phyloP scores from a whole-genome alignment of 2,888 invertebrate species.

The Stenodera caucasica region DNA sequence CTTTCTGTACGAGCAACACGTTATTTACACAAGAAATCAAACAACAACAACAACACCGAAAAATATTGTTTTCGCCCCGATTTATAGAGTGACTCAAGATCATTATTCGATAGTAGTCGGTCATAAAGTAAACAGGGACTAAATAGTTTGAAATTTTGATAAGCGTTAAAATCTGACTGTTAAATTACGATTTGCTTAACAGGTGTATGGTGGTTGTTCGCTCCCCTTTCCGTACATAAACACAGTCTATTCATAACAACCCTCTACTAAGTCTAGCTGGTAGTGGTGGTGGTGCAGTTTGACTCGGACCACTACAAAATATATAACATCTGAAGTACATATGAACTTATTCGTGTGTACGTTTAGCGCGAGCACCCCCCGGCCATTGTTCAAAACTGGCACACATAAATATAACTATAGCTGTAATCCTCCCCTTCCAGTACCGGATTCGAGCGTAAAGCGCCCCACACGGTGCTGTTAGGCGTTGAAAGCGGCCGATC shows the following conservation, averaged over 20 bases:
- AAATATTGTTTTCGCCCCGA: too few species aligned
- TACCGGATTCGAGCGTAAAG: constrained; percentile 24
- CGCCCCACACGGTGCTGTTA: too few species aligned
- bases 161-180: constrained; percentile 49
- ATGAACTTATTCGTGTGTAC: constrained; percentile 41
- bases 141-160: constrained; percentile 39
- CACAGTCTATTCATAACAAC: constrained; percentile 40
- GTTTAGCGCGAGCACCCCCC: constrained; percentile 31
- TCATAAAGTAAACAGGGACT: constrained; percentile 35
- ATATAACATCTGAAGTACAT: constrained; percentile 49
- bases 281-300: constrained; percentile 37
- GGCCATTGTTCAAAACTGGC: constrained; percentile 36
- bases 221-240: constrained; percentile 44
- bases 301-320: constrained; percentile 49
- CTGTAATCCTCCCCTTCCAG: constrained; percentile 8
- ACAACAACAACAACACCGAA: too few species aligned
- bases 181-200: constrained; percentile 49
- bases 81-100: not conserved
- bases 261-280: constrained; percentile 28
- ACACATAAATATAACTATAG: constrained; percentile 39
- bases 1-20: not conserved
- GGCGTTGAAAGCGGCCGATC: too few species aligned
- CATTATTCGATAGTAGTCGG: not conserved
- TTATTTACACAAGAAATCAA: not conserved
- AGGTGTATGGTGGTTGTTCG: constrained; percentile 46